These are phyloP conservation scores for Agonopterix heracliana DNA, from an alignment of 2,888 invertebrate species.

Conservation along the genomic window DNA sequence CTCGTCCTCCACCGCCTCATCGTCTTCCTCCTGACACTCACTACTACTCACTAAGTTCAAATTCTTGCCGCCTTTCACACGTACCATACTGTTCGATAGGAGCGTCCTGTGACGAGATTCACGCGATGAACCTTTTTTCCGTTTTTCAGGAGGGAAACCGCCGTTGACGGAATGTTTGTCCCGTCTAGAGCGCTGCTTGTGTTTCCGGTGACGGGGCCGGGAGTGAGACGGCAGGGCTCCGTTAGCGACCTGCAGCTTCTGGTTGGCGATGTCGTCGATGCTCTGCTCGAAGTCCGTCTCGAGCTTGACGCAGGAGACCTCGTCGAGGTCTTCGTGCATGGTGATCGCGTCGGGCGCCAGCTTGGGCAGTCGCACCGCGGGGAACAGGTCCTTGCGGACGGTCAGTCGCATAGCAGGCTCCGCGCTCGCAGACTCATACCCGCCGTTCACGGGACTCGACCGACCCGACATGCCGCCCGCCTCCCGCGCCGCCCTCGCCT, in stretches of 20 bases:
- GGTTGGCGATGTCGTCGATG: conserved; percentile 65
- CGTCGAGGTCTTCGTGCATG: conserved; percentile 43
- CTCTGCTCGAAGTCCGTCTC: conserved; percentile 73
- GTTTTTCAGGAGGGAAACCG: conserved; percentile 53
- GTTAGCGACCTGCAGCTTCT: conserved; percentile 54
- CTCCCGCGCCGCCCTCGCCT: conserved; percentile 67
- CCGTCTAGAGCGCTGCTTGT: conserved; percentile 42
- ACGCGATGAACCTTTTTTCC: conserved; percentile 50
- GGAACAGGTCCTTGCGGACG: conserved; percentile 72
- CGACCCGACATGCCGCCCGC: conserved; percentile 72
- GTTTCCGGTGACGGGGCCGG: conserved; percentile 58
- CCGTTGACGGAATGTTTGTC: conserved; percentile 52
- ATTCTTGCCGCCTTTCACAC: conserved; percentile 73
- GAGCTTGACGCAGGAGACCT: conserved; percentile 59
- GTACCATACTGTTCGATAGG: conserved; percentile 45
- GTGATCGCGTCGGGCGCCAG: conserved; percentile 36
- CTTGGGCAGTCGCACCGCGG: conserved; percentile 46
- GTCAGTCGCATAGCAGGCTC: conserved; percentile 58
- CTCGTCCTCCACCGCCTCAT: conserved; percentile 28
- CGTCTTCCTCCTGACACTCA: conserved; percentile 53
- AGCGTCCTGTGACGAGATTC: conserved; percentile 47
- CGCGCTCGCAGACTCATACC: conserved; percentile 52
- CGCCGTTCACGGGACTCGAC: conserved; percentile 70
- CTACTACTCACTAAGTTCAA: conserved; percentile 72
- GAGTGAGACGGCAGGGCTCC: conserved; percentile 48